Percentiles rank a stretch among this genome's conserved stretches.
Evolutionary conservation across 2,113 vertebrate species (phyloP).

Genomic region (Hemiprocne comata): DNA sequence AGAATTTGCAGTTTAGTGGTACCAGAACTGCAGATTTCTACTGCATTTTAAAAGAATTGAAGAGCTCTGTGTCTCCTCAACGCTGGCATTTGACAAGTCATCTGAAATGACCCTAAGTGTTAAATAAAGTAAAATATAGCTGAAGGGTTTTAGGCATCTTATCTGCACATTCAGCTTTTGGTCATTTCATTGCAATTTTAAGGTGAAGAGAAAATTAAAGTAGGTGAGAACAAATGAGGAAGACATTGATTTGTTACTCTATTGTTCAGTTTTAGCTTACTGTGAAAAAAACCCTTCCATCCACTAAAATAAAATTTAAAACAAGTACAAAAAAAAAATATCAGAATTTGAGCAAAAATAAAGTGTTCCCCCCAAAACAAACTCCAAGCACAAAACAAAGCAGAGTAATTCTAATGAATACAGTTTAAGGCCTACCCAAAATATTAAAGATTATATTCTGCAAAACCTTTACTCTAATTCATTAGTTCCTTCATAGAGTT

Average conservation of each 20-base stretch:
- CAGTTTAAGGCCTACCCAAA: conserved; percentile 34
- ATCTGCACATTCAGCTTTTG: not conserved
- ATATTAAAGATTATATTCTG: conserved; percentile 61
- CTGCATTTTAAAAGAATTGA: not conserved
- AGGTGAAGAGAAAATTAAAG: not conserved
- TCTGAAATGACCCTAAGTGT: not conserved
- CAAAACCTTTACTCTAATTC: conserved; percentile 73
- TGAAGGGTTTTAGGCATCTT: not conserved
- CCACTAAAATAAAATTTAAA: not conserved
- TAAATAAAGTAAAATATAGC: not conserved
- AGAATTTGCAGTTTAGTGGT: not conserved
- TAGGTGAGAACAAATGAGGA: not conserved
- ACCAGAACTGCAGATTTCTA: not conserved
- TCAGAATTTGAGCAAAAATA: conserved; percentile 9
- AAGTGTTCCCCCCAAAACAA: not conserved
- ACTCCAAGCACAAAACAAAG: not conserved
- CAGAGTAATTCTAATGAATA: conserved; percentile 49
- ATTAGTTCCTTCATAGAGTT: conserved; percentile 74
- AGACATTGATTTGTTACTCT: not conserved
- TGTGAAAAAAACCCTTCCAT: conserved; percentile 12
- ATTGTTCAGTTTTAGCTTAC: conserved; percentile 39
- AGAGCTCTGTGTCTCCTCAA: not conserved
- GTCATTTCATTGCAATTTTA: not conserved
- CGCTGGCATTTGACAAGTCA: not conserved
- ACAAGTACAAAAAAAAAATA: not conserved